phyloP scores from a whole-genome alignment of 2,888 invertebrate genomes.

The Xylophagus ater region DNA sequence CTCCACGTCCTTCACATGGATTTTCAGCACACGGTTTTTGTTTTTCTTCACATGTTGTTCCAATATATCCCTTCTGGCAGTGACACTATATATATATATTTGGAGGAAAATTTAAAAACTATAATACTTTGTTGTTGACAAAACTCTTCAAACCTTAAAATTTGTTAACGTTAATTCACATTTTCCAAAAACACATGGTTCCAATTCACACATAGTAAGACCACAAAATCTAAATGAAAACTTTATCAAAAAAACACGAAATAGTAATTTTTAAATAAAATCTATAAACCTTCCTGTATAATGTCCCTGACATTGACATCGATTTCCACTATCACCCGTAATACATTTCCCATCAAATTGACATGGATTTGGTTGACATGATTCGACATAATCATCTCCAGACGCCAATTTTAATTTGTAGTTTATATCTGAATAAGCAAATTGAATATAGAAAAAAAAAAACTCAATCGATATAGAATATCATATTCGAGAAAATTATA shows the following conservation, averaged over 20 bases:
- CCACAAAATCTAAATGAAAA: conserved; percentile 51
- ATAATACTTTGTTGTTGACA: neutral
- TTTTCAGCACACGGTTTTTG: conserved; percentile 58
- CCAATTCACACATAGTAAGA: conserved; percentile 61
- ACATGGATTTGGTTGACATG: conserved; percentile 65
- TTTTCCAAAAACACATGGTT: conserved; percentile 43
- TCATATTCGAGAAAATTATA: conserved; percentile 8
- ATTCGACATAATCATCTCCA: conserved; percentile 51
- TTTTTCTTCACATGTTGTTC: conserved; percentile 54
- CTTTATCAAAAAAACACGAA: conserved; percentile 1
- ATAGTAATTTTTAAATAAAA: conserved; percentile 2
- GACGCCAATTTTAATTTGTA: conserved; percentile 53
- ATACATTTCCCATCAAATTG: conserved; percentile 58
- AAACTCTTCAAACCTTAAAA: conserved; percentile 28
- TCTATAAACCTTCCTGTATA: conserved; percentile 50
- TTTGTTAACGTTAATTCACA: conserved; percentile 40
- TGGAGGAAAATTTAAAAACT: conserved; percentile 1
- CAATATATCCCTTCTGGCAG: conserved; percentile 58
- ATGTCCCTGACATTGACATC: conserved; percentile 60
- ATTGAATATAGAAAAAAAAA: too few relatives aligned
- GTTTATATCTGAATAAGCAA: conserved; percentile 46
- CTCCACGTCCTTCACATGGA: conserved; percentile 65
- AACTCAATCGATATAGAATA: too few relatives aligned
- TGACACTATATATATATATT: too few relatives aligned
- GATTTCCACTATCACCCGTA: conserved; percentile 43